Base-by-base conservation (phyloP, 2,797 vertebrate species). In the Falco columbarius region DNA sequence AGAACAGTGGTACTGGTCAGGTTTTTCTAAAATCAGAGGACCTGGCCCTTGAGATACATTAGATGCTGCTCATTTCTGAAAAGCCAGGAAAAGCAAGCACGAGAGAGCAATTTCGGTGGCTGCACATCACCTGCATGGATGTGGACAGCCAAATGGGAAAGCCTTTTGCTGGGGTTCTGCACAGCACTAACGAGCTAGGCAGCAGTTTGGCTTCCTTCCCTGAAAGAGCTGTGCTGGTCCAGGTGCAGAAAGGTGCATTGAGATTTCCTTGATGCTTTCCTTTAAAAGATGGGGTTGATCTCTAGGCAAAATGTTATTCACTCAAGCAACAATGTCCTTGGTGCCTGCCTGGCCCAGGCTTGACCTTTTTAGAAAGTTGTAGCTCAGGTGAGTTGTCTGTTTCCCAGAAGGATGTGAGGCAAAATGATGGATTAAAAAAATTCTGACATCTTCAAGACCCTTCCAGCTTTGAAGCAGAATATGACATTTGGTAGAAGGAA, bases 341-440 rank as follows among this genome's bases (percentile, higher is more conserved):
- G 47, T 87, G 40, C 46, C 30, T 89, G n/a, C 22, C 46, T 72
- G 29, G 27, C 17, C 30, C 24, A 56, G 63, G 46, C 46, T 88
- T 90, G 51, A 72, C 32, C 15, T 58, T 59, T 65, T 40, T 65
- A 42, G 26, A 54, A 90, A 92, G 49, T 3, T 70, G 42, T 12
- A 66, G 52, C 55, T 76, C 0, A 2, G 34, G 58, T 44, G 14
- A 85, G 27, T 52, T 65, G 24, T 17, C 17, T 59, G n/a, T 88
- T 93, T 88, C 27, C 29, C 42, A 62, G 51, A 80, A 65, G 22
- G 30, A 59, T 40, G 14, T 80, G 51, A 94, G 14, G 75, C 36
- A 88, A 95, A 94, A 75, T 36, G 75, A 82, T 49, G 30, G 58
- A 80, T 82, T 79, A 34, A 92, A 95, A 89, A 81, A 46, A 4